These are phyloP conservation scores for Clarias macrocephalus DNA, from an alignment of 2,113 vertebrate genomes.

Conservation along the genomic window DNA sequence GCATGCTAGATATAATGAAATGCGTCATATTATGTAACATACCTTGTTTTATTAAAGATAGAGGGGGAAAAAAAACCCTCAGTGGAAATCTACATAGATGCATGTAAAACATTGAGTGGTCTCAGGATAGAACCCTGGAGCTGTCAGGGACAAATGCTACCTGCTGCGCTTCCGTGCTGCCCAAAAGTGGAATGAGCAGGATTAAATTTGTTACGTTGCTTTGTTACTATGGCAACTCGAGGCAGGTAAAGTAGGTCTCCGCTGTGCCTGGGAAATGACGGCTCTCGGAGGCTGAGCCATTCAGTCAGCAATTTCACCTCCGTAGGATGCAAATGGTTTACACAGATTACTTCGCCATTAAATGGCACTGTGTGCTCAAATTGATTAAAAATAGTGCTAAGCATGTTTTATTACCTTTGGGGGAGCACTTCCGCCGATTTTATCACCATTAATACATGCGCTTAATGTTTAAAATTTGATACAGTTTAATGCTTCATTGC, in stretches of 20 bases:
- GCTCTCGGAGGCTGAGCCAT: conserved; percentile 43
- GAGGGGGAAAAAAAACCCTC: not conserved
- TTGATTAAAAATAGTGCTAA: not conserved
- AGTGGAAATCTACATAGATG: not conserved
- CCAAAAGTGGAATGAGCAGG: not conserved
- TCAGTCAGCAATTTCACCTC: conserved; percentile 17
- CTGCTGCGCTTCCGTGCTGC: not conserved
- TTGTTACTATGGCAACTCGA: conserved; percentile 50
- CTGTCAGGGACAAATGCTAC: not conserved
- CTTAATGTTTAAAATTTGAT: not conserved
- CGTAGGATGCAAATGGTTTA: conserved; percentile 16
- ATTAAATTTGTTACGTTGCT: conserved; percentile 31
- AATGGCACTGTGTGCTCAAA: conserved; percentile 23
- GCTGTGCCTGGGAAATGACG: conserved; percentile 37
- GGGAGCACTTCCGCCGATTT: not conserved
- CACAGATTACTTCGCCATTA: conserved; percentile 44
- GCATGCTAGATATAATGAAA: too few species aligned
- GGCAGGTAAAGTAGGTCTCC: conserved; percentile 39
- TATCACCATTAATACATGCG: not conserved
- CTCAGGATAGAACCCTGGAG: not conserved
- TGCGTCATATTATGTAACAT: not conserved
- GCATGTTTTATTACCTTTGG: not conserved
- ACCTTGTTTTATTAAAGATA: not conserved
- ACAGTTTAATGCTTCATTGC: not conserved
- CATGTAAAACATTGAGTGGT: not conserved